Evolutionary conservation across 53 echinoderm and acorn worm species (phyloP), one percentile per base, ranked within the genome.

Genomic region (Paracentrotus lividus): DNA sequence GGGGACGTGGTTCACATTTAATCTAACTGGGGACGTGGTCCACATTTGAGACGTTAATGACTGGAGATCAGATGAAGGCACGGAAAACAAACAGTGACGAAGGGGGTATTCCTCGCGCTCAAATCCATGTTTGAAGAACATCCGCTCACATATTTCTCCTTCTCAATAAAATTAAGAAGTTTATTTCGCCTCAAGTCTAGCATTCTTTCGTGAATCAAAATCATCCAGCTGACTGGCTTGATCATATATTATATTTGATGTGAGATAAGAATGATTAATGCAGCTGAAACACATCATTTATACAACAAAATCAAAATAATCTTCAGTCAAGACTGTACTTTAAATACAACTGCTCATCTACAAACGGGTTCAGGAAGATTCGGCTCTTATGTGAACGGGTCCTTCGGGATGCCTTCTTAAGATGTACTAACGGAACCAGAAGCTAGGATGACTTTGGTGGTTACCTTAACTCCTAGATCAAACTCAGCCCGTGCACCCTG

Each of bases 381-480:
- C 29, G 10, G 64, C 31, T 64, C 81, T 45, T 81, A 45, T 26
- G 81, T 81, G 81, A 81, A 81, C 47, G 24, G 47, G 15, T 81
- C 47, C 47, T 26, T 47, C 47, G 13, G 24, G 81, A 81, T 45
- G 81, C 81, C 18, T 81, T 81, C 81, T 33, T 16, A 81, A 45
- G 45, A 81, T 27, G 81, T 81, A 81, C 81, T 24, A 81, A 8
- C 26, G 13, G 81, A 9, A 81, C 24, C 81, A 47, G 47, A 81
- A 81, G 47, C 21, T 47, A 45, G 81, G 47, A n/a, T 81, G 81
- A 81, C 81, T 81, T 44, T 47, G 14, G 47, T 4, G 24, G 81
- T 81, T 81, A 81, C 81, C 45, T 47, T 81, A 81, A 81, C 81
- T 81, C 81, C 47, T 44, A 81, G 81, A 81, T 81, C 81, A 81